Percentiles rank a stretch among this genome's conserved stretches.
Evolutionary conservation across 2,888 invertebrate species (phyloP).

Genomic region (Caenorhabditis sp.): DNA sequence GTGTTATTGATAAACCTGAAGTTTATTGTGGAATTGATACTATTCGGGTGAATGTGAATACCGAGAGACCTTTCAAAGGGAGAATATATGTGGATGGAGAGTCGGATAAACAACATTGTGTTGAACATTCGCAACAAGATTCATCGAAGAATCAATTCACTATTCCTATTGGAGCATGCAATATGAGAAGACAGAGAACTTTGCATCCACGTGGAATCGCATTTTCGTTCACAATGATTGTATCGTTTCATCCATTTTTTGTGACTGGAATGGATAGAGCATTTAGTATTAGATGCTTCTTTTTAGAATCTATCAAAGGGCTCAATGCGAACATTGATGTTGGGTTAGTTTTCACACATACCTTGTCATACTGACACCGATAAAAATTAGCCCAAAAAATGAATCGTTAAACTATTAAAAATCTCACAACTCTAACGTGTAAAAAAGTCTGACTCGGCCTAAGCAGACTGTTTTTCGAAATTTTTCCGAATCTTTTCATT

Average conservation of each 20-base stretch:
- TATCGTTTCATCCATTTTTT: conserved; percentile 70
- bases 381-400: too few relatives aligned
- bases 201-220: conserved; percentile 68
- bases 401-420: too few relatives aligned
- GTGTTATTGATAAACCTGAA: conserved; percentile 59
- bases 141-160: conserved; percentile 49
- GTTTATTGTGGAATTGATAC: conserved; percentile 63
- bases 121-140: conserved; percentile 37
- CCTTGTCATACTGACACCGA: too few relatives aligned
- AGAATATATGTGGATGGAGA: conserved; percentile 69
- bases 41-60: conserved; percentile 56
- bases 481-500: too few relatives aligned
- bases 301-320: conserved; percentile 68
- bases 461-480: too few relatives aligned
- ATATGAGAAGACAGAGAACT: conserved; percentile 69
- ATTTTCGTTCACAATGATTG: conserved; percentile 69
- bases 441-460: too few relatives aligned
- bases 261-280: conserved; percentile 69
- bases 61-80: conserved; percentile 45
- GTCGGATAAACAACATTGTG: conserved; percentile 62
- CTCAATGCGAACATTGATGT: conserved; percentile 67
- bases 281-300: conserved; percentile 70
- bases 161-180: conserved; percentile 69
- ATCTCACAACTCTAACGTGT: too few relatives aligned
- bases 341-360: conserved; percentile 39